Evolutionary conservation across 2,797 vertebrate species (phyloP), one percentile per base, ranked within the genome.

Genomic region (Liparis tanakae): DNA sequence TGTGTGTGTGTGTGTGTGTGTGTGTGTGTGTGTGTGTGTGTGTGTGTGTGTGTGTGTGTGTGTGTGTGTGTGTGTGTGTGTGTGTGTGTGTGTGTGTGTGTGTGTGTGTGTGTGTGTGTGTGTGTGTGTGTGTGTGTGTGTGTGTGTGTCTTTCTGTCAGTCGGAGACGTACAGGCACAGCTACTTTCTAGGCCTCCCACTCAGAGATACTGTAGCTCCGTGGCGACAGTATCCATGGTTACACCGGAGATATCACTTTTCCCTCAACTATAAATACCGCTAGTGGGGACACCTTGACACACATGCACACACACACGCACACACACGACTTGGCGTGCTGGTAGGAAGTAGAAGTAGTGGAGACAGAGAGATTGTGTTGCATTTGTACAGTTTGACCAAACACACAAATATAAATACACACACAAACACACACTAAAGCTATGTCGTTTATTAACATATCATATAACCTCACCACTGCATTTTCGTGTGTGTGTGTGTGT

Each of bases 151-250:
- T n/a, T n/a, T n/a, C n/a, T n/a, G n/a, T n/a, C n/a, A n/a, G n/a
- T n/a, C n/a, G n/a, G n/a, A n/a, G n/a, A n/a, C n/a, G n/a, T n/a
- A n/a, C n/a, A n/a, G n/a, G n/a, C 71, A 80, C 87, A 79, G 82
- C 67, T 83, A 80, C 86, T 85, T 85, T 87, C 77, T 59, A 84
- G 79, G 70, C 85, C 91, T 91, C 91, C 90, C 88, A 88, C 91
- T 90, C 82, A 55, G 72, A 85, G 85, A 89, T 88, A 89, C 81
- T 82, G 87, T 89, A 88, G 85, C 90, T 91, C 91, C 80, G 81
- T 94, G 89, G 93, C 78, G 90, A 94, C 93, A 83, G 94, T 95
- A 94, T 91, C 94, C 94, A 94, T 95, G 94, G 94, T 93, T 93
- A 95, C 94, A 87, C 89, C 82, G 69, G 91, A 94, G 93, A 92